Evolutionary conservation across 2,113 vertebrate genomes (phyloP), one percentile per base, ranked within the genome.

Genomic region (Cochlearius cochlearius): DNA sequence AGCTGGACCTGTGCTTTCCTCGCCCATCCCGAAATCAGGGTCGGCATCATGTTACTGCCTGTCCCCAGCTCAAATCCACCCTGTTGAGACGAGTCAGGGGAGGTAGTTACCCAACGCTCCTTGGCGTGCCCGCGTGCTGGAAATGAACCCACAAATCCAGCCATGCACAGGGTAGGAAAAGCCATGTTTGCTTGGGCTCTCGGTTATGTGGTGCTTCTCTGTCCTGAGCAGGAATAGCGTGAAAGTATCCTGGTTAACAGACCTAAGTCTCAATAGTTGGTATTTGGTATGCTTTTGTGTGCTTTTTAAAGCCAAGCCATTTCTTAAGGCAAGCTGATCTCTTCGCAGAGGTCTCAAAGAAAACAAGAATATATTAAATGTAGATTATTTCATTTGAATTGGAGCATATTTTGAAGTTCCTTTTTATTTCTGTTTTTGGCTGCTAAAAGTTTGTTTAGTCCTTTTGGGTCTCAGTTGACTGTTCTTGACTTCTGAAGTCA

Each of bases 1-100:
- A 36, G 32, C 43, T 52, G 64, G 38, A 59, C 8, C 6, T 12
- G 15, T 75, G 6, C 3, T 75, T n/a, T 80, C 13, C 36, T 88
- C 2, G 0, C 5, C 11, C 30, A 21, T 11, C 3, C 32, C 64
- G 36, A 72, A 68, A 41, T 38, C 20, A 60, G 39, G 23, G 25
- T 49, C 32, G 49, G 39, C 39, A 38, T 38, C 29, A 5, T 1
- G 0, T 25, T 74, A 32, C 29, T 50, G 9, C 14, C 9, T 2
- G 0, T 16, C 26, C 11, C 10, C 15, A 18, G 17, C 43, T 7
- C 20, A 60, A 63, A 53, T n/a, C 15, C 19, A 25, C 5, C 5
- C 39, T 41, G 34, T 4, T 15, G 30, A 53, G 59, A n/a, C 3
- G 2, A 75, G 7, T 0, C 2, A 1, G 8, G 11, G 16, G 20